These are phyloP conservation scores for Drosophila merina DNA, from an alignment of 2,888 invertebrate genomes.

Conservation along the genomic window DNA sequence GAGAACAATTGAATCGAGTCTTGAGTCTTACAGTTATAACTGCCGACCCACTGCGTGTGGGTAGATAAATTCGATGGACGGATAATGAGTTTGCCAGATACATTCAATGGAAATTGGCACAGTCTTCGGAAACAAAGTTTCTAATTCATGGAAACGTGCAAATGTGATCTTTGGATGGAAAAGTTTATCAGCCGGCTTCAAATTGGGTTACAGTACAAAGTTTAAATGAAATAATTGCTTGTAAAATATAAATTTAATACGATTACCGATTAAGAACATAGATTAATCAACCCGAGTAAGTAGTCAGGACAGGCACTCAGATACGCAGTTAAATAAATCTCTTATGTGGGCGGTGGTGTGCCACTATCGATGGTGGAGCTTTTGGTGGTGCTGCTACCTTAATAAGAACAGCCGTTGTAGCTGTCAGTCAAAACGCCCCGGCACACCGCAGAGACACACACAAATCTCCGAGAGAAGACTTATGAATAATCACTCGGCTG, in stretches of 20 bases:
- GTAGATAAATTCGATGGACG: slow-evolving; percentile 40
- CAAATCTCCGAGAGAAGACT: slow-evolving; percentile 34
- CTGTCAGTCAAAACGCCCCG: slow-evolving; percentile 69
- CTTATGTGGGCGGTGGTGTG: slow-evolving; percentile 34
- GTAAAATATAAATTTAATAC: too few relatives aligned
- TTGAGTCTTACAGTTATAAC: slow-evolving; percentile 56
- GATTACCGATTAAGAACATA: background rate
- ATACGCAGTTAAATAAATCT: slow-evolving; percentile 40
- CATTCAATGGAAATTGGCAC: slow-evolving; percentile 17
- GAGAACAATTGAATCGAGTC: slow-evolving; percentile 51
- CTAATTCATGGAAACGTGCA: slow-evolving; percentile 1
- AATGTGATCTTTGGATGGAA: background rate
- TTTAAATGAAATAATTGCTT: background rate
- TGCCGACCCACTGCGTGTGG: slow-evolving; percentile 33
- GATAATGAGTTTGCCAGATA: slow-evolving; percentile 25
- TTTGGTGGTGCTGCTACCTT: slow-evolving; percentile 35
- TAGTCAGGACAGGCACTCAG: slow-evolving; percentile 10
- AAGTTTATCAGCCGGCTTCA: background rate
- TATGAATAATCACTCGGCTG: slow-evolving; percentile 64
- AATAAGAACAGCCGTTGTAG: slow-evolving; percentile 49
- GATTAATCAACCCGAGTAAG: slow-evolving; percentile 40
- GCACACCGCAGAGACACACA: slow-evolving; percentile 18
- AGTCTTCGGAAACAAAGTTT: background rate
- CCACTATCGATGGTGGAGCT: slow-evolving; percentile 36
- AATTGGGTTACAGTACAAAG: background rate